Evolutionary conservation across 2,888 invertebrate species (phyloP).

Genomic region (Nymphalis urticae): DNA sequence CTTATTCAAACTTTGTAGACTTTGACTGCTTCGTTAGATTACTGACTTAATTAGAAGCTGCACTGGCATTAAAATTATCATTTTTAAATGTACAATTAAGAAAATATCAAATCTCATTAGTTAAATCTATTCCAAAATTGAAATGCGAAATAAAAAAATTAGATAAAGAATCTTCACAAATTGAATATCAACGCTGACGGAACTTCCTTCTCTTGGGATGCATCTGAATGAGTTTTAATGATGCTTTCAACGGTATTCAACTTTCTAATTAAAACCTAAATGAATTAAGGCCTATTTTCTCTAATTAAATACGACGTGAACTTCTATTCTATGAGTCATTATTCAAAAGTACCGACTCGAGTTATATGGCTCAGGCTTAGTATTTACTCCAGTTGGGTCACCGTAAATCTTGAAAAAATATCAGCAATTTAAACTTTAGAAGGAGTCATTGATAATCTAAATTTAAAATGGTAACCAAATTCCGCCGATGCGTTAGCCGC

Average conservation of each 20-base stretch:
- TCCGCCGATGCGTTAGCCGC: no score
- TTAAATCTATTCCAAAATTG: not conserved
- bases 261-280: not conserved
- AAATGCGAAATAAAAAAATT: not conserved
- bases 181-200: not conserved
- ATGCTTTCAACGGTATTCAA: not conserved
- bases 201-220: not conserved
- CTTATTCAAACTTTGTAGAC: no score
- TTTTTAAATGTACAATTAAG: no score
- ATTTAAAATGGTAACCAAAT: no score
- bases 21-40: no score
- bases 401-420: no score
- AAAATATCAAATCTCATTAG: no score
- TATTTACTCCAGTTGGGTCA: no score
- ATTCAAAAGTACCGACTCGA: not conserved
- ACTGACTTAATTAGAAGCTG: no score
- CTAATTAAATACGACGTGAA: not conserved
- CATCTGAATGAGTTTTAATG: conserved; percentile 5
- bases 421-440: no score
- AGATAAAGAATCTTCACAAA: not conserved
- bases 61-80: no score
- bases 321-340: not conserved
- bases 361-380: not conserved
- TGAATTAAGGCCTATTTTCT: not conserved
- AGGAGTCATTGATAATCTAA: no score